These are phyloP conservation scores for Apis dorsata DNA, from an alignment of 1,140 invertebrate genomes.

Conservation along the genomic window DNA sequence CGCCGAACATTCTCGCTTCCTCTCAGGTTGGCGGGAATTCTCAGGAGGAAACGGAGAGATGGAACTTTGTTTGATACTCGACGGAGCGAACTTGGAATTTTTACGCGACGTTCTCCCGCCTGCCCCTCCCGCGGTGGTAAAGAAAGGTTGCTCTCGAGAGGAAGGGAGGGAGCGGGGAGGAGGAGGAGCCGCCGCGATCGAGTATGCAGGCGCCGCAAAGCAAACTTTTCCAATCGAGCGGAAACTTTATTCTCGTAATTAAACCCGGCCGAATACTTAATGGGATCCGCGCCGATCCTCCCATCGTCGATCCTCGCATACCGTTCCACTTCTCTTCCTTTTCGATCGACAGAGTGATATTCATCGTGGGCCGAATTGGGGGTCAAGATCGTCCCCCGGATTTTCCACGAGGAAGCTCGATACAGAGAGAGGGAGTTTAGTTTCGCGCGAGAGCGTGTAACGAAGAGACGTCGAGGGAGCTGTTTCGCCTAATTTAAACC, in stretches of 20 bases:
- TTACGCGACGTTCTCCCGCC: slow-evolving; percentile 12
- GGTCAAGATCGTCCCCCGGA: not conserved
- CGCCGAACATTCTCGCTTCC: not conserved
- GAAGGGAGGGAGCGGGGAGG: not conserved
- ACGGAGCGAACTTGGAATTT: slow-evolving; percentile 20
- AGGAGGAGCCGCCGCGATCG: slow-evolving; percentile 64
- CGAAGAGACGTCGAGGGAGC: slow-evolving; percentile 74
- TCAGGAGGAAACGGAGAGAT: slow-evolving; percentile 17
- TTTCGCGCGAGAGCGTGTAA: slow-evolving; percentile 68
- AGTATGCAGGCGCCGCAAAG: slow-evolving; percentile 75
- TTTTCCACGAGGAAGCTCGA: not conserved
- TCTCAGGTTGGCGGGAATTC: slow-evolving; percentile 7
- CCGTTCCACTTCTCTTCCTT: not conserved
- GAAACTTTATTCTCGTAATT: slow-evolving; percentile 80
- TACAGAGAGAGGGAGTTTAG: slow-evolving; percentile 42
- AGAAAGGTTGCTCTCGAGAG: not conserved
- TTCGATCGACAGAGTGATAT: not conserved
- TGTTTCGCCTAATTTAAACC: slow-evolving; percentile 71
- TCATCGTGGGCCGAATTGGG: not conserved
- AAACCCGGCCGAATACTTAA: slow-evolving; percentile 79
- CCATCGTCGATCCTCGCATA: slow-evolving; percentile 7
- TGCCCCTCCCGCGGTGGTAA: not conserved
- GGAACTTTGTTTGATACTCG: slow-evolving; percentile 29
- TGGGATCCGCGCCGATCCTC: slow-evolving; percentile 71
- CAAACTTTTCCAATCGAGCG: slow-evolving; percentile 79